Conservation (phyloP, 2,113 vertebrate species). For the Rhadina sibilatrix region DNA sequence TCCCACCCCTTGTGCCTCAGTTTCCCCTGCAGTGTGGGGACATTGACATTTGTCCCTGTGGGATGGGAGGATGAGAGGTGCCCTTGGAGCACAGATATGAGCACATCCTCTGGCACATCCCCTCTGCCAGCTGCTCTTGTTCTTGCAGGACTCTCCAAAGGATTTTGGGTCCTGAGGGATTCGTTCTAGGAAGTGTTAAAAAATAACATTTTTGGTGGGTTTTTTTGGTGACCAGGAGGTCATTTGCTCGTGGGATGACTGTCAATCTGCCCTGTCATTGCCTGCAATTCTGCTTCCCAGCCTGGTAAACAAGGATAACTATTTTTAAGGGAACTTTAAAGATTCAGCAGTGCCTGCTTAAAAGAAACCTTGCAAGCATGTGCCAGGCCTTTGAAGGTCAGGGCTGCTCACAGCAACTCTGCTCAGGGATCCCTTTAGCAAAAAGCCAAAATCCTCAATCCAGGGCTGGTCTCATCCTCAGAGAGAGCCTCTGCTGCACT, state of each 20-base stretch:
- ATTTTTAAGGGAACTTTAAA: background rate
- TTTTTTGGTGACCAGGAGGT: background rate
- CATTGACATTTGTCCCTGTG: background rate
- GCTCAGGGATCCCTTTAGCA: background rate
- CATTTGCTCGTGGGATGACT: background rate
- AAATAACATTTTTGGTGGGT: background rate
- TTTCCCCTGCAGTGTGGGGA: background rate
- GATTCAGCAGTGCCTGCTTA: background rate
- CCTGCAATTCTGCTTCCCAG: background rate
- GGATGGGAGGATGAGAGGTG: background rate
- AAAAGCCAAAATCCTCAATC: background rate
- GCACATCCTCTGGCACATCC: background rate
- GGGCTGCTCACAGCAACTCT: background rate
- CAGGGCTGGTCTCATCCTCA: background rate
- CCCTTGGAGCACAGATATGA: background rate
- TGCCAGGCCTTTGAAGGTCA: background rate
- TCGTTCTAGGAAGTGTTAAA: background rate
- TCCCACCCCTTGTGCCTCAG: background rate
- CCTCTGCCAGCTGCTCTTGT: background rate
- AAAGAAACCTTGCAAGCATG: background rate
- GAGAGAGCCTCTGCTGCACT: background rate
- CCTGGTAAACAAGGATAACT: background rate
- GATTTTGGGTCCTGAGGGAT: background rate
- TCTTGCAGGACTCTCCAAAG: background rate
- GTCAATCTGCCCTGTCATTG: accelerated